A percentile compares a stretch with the other conserved stretches of the same genome.
Conservation (phyloP, 2,888 invertebrate species). For the Meganola albula region DNA sequence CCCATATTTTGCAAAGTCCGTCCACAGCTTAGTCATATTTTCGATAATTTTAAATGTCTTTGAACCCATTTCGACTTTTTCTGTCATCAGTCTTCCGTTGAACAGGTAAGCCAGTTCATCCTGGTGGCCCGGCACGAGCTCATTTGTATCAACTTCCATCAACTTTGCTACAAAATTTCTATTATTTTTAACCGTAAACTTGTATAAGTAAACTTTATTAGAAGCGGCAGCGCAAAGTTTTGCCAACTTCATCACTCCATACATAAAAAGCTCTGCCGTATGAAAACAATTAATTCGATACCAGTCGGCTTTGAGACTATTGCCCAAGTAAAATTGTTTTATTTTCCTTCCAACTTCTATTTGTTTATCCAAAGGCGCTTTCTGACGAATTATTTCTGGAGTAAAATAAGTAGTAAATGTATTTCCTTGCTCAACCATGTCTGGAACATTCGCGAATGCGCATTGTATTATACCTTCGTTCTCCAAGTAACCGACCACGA, state of each 20-base stretch:
- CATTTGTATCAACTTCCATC: slow-evolving; percentile 9
- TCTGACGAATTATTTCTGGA: slow-evolving; percentile 20
- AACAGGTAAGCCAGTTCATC: slow-evolving; percentile 38
- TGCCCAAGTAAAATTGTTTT: slow-evolving; percentile 29
- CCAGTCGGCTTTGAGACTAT: slow-evolving; percentile 21
- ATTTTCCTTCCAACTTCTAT: slow-evolving; percentile 31
- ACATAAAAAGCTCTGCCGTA: slow-evolving; percentile 24
- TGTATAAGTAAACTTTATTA: slow-evolving; percentile 31
- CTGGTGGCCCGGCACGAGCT: not conserved
- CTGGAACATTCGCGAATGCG: slow-evolving; percentile 11
- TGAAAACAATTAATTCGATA: slow-evolving; percentile 26
- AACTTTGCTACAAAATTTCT: slow-evolving; percentile 26
- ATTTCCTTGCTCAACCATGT: slow-evolving; percentile 23
- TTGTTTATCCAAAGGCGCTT: slow-evolving; percentile 23
- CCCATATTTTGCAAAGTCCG: slow-evolving; percentile 44
- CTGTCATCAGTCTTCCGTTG: slow-evolving; percentile 16
- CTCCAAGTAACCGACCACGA: slow-evolving; percentile 81
- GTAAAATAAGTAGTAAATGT: slow-evolving; percentile 26
- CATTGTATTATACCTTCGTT: slow-evolving; percentile 75
- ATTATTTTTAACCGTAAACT: slow-evolving; percentile 30
- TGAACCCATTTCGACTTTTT: slow-evolving; percentile 22
- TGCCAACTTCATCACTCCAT: slow-evolving; percentile 25
- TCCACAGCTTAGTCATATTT: slow-evolving; percentile 36
- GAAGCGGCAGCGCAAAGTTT: slow-evolving; percentile 22
- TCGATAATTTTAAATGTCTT: slow-evolving; percentile 32